Conservation (phyloP, 1,140 invertebrate genomes). For the Cyclina sinensis region DNA sequence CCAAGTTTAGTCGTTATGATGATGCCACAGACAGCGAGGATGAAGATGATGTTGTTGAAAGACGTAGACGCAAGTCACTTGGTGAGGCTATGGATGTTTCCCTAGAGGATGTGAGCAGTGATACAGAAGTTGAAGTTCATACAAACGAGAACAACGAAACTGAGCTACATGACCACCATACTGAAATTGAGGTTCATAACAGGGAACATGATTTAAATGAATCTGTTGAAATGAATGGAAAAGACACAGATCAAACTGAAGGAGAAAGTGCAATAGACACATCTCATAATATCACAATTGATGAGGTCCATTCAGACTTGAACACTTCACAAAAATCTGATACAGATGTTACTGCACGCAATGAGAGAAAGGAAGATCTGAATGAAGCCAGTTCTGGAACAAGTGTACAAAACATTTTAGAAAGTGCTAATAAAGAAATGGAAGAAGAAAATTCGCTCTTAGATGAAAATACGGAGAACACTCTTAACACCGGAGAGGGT, state of each 20-base stretch:
- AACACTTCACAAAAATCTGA: background rate
- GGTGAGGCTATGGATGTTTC: background rate
- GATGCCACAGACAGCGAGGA: conserved; percentile 64
- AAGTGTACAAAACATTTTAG: background rate
- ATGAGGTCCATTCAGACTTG: conserved; percentile 10
- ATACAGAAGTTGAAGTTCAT: conserved; percentile 20
- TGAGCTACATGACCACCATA: conserved; percentile 6
- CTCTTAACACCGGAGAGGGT: background rate
- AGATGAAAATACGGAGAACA: background rate
- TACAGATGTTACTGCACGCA: background rate
- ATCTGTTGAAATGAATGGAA: background rate
- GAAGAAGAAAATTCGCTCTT: background rate
- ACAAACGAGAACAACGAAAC: background rate
- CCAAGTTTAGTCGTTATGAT: conserved; percentile 63
- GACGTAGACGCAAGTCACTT: background rate
- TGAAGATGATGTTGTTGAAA: conserved; percentile 11
- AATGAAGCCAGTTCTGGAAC: background rate
- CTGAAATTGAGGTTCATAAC: conserved; percentile 22
- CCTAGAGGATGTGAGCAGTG: conserved; percentile 37
- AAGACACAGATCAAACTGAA: background rate
- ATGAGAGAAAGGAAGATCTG: background rate
- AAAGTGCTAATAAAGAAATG: background rate
- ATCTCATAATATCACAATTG: conserved; percentile 24
- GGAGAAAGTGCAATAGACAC: conserved; percentile 3
- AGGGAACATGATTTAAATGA: conserved; percentile 18